phyloP scores from a whole-genome alignment of 1,140 invertebrate genomes.

The Adoxophyes honmai region DNA sequence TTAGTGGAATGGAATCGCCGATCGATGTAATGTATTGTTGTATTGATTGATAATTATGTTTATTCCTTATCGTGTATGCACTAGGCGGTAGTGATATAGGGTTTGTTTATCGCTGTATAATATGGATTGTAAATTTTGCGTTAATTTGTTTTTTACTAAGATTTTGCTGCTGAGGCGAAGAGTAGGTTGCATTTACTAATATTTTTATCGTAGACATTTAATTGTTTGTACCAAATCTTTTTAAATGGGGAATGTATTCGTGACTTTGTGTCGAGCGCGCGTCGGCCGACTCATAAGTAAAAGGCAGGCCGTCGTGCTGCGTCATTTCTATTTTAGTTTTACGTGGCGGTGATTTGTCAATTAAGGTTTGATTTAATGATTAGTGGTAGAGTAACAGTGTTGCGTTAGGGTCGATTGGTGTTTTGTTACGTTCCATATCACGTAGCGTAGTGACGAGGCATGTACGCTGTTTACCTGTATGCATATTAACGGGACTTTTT shows the following conservation, averaged over 20 bases:
- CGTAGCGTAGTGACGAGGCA: slow-evolving; percentile 37
- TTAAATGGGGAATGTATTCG: slow-evolving; percentile 35
- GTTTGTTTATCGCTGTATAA: slow-evolving; percentile 30
- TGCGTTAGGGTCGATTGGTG: slow-evolving; percentile 17
- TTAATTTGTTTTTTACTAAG: slow-evolving; percentile 25
- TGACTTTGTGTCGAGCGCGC: slow-evolving; percentile 16
- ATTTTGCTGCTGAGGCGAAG: slow-evolving; percentile 42
- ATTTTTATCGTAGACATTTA: slow-evolving; percentile 60
- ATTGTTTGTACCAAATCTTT: slow-evolving; percentile 69
- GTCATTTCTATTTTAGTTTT: slow-evolving; percentile 41
- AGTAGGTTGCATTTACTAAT: slow-evolving; percentile 75
- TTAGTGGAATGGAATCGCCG: not conserved
- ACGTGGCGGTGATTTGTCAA: slow-evolving; percentile 58
- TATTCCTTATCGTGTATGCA: slow-evolving; percentile 24
- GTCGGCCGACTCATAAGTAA: slow-evolving; percentile 13
- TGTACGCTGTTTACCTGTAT: slow-evolving; percentile 55
- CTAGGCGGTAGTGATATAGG: slow-evolving; percentile 19
- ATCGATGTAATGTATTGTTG: slow-evolving; percentile 1
- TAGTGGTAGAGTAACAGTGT: slow-evolving; percentile 24
- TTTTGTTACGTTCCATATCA: slow-evolving; percentile 60
- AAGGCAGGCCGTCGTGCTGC: slow-evolving; percentile 3
- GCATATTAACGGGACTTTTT: slow-evolving; percentile 48
- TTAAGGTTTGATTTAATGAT: slow-evolving; percentile 51
- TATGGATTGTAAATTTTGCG: slow-evolving; percentile 47
- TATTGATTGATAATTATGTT: not conserved